Base-by-base conservation (phyloP, 1,140 invertebrate genomes). In the Laupala kohalensis region DNA sequence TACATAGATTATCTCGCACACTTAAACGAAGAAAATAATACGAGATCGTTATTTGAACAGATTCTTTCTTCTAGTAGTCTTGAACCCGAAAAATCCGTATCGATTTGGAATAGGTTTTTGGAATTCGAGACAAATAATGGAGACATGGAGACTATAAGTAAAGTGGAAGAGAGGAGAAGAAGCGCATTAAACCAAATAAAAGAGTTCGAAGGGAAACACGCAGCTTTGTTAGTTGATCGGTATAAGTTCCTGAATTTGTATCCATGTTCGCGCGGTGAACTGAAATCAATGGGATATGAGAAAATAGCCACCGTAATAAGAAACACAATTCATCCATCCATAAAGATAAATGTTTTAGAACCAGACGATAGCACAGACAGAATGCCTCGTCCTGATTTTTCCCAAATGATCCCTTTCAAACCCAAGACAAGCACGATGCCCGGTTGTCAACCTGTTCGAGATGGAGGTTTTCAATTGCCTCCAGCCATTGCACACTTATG, bases 11-110 rank as follows among this genome's bases (percentile, higher is more conserved):
- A 98, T 80, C 85, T 99, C 74, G 96, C 95, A 9, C 96, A 99
- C 89, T 84, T 99, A 12, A 99, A 99, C 84, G 94, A 99, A 88
- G 97, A 99, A 80, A 99, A 99, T 81, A 99, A 99, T 79, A 99
- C 97, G 0, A 83, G 97, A 74, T 97, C 99, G 53, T 82, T 99
- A 24, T 99, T 99, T 83, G 97, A 99, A 80, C 84, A 96, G 71
- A 94, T 99, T 27, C 83, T 99, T 19, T 96, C 94, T 6, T 96
- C 95, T 0, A 94, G 93, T n/a, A 92, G 91, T 75, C 81, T 99
- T 25, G 89, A 93, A 74, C 89, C 92, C 4, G 93, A 98, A 80
- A 94, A 96, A 83, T 95, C 95, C 29, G 92, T 97, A 85, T 92
- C 88, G 78, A 97, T 99, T 73, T 99, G 97, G 97, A 98, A 98